phyloP scores from a whole-genome alignment of 2,113 vertebrate species.

The Crotalus tigris region DNA sequence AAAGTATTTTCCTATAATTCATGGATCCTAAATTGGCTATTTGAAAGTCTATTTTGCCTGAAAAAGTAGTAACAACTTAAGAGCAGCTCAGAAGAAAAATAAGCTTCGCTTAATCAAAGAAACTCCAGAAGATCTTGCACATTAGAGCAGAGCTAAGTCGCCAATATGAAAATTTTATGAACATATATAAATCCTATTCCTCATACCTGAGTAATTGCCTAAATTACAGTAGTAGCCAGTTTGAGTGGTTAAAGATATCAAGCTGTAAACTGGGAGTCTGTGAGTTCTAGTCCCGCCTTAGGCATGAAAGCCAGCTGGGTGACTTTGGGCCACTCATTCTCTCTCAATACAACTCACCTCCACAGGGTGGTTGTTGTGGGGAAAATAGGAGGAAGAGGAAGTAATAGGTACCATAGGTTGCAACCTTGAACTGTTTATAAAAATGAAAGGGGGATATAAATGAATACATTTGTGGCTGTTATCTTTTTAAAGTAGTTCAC shows the following conservation, averaged over 20 bases:
- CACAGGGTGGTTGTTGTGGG: background rate
- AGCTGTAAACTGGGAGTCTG: background rate
- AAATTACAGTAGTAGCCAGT: background rate
- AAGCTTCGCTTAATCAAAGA: background rate
- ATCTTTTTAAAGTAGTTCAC: background rate
- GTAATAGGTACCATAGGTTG: background rate
- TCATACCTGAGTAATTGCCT: background rate
- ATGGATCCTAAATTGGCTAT: background rate
- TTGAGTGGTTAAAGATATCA: background rate
- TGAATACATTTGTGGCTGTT: background rate
- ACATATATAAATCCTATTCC: background rate
- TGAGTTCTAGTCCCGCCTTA: background rate
- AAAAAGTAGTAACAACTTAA: background rate
- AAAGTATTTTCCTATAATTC: background rate
- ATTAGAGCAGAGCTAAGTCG: background rate
- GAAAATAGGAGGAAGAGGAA: background rate
- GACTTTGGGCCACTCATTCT: background rate
- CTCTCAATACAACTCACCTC: background rate
- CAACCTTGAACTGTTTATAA: background rate
- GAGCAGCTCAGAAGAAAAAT: background rate
- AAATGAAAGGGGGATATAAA: background rate
- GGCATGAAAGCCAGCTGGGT: background rate
- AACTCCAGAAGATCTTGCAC: background rate
- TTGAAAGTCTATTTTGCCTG: background rate
- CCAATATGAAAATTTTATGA: background rate